Conservation (phyloP, 2,113 vertebrate species). For the Hydrochoerus hydrochaeris region DNA sequence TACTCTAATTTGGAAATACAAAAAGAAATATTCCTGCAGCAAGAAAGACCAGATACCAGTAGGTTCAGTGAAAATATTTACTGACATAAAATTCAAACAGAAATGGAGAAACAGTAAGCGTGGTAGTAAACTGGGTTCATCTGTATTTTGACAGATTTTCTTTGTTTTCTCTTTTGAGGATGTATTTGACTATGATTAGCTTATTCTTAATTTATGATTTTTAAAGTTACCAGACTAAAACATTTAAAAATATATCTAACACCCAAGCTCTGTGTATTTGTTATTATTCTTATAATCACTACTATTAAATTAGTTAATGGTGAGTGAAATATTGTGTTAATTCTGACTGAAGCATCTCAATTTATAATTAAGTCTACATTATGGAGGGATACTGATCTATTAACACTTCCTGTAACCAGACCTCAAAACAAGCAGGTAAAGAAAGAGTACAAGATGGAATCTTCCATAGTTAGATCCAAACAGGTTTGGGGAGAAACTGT, state of each 20-base stretch:
- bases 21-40: constrained; percentile 45
- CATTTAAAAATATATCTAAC: not conserved
- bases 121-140: not conserved
- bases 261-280: not conserved
- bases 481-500: not conserved
- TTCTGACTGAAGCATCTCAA: not conserved
- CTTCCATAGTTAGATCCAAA: not conserved
- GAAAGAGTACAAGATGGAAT: not conserved
- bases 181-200: not conserved
- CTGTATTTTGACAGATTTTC: not conserved
- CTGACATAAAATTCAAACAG: not conserved
- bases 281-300: not conserved
- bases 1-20: constrained; percentile 34
- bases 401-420: not conserved
- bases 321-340: not conserved
- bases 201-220: constrained; percentile 31
- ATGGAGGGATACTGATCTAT: not conserved
- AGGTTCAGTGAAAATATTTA: not conserved
- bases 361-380: not conserved
- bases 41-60: constrained; percentile 1
- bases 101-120: not conserved
- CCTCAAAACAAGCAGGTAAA: not conserved
- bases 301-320: not conserved
- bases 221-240: not conserved
- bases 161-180: not conserved